These are phyloP conservation scores for Budorcas taxicolor DNA, from an alignment of 2,113 vertebrate species.

Conservation along the genomic window DNA sequence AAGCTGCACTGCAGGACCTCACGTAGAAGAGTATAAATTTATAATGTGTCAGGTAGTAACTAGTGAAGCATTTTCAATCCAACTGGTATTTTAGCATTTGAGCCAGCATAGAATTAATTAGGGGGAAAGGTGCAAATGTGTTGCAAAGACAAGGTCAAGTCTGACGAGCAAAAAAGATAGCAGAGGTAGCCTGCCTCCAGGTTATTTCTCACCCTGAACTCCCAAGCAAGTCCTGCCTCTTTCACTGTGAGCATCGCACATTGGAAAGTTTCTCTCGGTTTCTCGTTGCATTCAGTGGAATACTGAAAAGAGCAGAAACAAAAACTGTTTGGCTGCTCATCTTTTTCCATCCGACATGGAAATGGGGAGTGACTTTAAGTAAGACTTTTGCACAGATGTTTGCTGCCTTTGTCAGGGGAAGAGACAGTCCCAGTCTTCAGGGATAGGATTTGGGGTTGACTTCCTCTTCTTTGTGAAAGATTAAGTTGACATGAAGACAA, in stretches of 20 bases:
- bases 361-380: neutral
- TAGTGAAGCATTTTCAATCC: neutral
- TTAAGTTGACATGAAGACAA: neutral
- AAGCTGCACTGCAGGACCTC: fast-evolving
- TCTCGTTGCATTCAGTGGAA: neutral
- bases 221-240: neutral
- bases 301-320: neutral
- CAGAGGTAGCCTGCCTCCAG: neutral
- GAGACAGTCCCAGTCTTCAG: neutral
- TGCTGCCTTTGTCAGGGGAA: neutral
- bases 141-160: neutral
- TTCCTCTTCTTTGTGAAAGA: neutral
- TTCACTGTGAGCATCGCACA: fast-evolving
- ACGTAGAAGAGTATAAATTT: fast-evolving
- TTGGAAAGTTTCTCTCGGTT: fast-evolving
- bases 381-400: neutral
- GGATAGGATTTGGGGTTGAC: neutral
- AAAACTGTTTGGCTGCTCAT: neutral
- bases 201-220: neutral
- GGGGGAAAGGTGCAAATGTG: neutral
- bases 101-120: neutral
- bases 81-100: neutral
- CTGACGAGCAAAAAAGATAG: neutral
- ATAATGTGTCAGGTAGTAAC: neutral
- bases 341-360: neutral